Evolutionary conservation across 2,113 vertebrate species (phyloP).

Genomic region (Empidonax alnorum): DNA sequence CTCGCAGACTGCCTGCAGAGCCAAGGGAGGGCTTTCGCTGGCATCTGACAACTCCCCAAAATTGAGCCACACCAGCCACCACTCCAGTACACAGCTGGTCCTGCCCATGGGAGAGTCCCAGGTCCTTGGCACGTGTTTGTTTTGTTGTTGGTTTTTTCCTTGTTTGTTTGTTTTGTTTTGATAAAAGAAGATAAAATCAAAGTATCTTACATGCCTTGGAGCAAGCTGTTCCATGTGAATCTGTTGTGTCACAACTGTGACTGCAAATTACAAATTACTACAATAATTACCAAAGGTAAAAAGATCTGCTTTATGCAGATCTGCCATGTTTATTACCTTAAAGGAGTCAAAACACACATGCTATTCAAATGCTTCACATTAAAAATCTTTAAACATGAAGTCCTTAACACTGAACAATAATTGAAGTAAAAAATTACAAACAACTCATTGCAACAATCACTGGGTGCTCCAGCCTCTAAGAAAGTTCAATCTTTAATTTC

Average conservation of each 20-base stretch:
- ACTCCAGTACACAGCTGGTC: neutral
- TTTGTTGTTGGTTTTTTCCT: neutral
- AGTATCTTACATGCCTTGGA: neutral
- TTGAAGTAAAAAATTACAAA: neutral
- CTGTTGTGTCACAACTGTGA: neutral
- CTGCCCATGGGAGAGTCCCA: accelerated
- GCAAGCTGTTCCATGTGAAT: neutral
- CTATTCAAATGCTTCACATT: neutral
- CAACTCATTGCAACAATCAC: neutral
- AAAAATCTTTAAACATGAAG: neutral
- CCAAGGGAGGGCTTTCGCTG: neutral
- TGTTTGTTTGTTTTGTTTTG: no score
- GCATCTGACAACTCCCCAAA: neutral
- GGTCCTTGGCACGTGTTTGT: neutral
- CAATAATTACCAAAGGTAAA: neutral
- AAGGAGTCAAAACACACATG: neutral
- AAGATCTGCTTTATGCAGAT: neutral
- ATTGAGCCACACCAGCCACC: neutral
- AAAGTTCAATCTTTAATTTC: neutral
- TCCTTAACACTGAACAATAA: neutral
- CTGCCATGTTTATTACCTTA: neutral
- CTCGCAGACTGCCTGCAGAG: neutral
- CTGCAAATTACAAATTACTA: neutral
- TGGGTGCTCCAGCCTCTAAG: neutral
- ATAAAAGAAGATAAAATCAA: neutral